Conservation (phyloP, 1,140 invertebrate species). For the Psix sp. region DNA sequence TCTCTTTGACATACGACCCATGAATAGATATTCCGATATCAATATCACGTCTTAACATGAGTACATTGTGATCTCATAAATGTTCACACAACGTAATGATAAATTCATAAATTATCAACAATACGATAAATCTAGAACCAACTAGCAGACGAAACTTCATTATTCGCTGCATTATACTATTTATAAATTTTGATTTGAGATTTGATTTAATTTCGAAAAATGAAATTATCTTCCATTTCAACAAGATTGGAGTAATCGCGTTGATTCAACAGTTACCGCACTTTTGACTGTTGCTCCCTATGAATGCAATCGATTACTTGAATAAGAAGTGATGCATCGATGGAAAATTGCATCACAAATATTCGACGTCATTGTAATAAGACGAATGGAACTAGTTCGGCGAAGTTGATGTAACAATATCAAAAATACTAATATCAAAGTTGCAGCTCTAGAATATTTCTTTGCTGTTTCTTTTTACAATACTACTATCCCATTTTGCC, state of each 20-base stretch:
- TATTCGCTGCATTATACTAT: no score
- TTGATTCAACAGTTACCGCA: no score
- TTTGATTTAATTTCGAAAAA: no score
- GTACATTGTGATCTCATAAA: conserved; percentile 38
- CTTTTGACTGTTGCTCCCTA: no score
- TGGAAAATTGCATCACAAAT: conserved; percentile 1
- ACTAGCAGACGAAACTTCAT: no score
- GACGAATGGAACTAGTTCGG: conserved; percentile 1
- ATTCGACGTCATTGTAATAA: neutral
- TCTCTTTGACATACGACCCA: conserved; percentile 46
- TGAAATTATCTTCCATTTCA: no score
- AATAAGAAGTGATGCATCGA: neutral
- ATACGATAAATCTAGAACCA: conserved; percentile 40
- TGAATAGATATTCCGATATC: conserved; percentile 49
- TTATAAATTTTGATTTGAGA: no score
- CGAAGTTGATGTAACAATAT: conserved; percentile 14
- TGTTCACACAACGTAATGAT: conserved; percentile 19
- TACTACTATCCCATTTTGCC: neutral
- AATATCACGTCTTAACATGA: conserved; percentile 54
- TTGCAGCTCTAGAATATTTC: conserved; percentile 6
- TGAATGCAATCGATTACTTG: neutral
- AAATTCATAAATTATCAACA: conserved; percentile 38
- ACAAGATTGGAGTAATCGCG: no score
- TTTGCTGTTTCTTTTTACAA: conserved; percentile 10
- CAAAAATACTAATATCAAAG: conserved; percentile 18